Percentiles rank a stretch among this genome's conserved stretches.
Conservation (phyloP, 2,113 vertebrate species). For the Gambusia holbrooki region DNA sequence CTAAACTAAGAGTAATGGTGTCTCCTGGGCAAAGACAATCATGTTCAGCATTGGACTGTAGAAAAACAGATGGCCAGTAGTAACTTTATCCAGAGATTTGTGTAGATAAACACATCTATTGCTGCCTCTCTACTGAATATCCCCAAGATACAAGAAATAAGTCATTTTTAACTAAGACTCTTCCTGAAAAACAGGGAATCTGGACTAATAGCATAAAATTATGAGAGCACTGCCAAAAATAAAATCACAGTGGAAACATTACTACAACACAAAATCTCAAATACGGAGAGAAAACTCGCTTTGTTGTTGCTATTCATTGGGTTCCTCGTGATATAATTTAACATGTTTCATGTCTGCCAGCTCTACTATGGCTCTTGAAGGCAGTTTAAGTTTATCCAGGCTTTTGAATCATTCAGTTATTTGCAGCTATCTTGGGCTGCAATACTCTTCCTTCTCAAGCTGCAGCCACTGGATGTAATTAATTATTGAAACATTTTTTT, state of each 20-base stretch:
- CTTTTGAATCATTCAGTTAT: slow-evolving; percentile 77
- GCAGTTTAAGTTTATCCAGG: slow-evolving; percentile 56
- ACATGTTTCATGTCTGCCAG: slow-evolving; percentile 20
- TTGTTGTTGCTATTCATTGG: slow-evolving; percentile 3
- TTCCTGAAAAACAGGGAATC: neutral
- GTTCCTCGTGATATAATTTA: neutral
- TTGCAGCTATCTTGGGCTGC: slow-evolving; percentile 73
- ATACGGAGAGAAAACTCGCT: neutral
- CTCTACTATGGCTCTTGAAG: slow-evolving; percentile 31
- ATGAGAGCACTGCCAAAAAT: neutral
- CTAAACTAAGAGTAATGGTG: slow-evolving; percentile 42
- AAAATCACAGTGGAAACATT: neutral
- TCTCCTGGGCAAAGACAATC: slow-evolving; percentile 33
- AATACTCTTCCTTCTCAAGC: slow-evolving; percentile 63
- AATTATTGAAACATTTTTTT: slow-evolving; percentile 71
- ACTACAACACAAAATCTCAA: neutral
- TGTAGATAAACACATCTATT: slow-evolving; percentile 37
- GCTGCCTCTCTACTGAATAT: slow-evolving; percentile 14
- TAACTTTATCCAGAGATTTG: slow-evolving; percentile 29
- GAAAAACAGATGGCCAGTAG: slow-evolving; percentile 40
- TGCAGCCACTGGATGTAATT: slow-evolving; percentile 68
- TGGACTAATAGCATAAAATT: neutral
- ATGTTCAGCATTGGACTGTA: slow-evolving; percentile 31
- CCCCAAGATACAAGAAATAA: slow-evolving; percentile 15
- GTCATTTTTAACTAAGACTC: slow-evolving; percentile 7